Evolutionary conservation across 1,140 invertebrate genomes (phyloP).

Genomic region (Heliconius congener): DNA sequence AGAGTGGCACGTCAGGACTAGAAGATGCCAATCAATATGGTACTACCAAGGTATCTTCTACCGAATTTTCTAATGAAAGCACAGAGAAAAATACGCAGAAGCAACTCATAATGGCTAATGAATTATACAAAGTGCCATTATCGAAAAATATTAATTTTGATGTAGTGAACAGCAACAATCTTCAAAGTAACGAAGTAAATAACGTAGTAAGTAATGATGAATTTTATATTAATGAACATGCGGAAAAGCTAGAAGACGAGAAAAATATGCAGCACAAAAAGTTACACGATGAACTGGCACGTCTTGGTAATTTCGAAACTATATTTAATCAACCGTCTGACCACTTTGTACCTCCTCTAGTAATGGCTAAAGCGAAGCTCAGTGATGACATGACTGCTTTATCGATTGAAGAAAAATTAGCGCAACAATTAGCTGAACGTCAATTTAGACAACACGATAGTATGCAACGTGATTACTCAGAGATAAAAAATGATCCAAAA

Average conservation of each 20-base stretch:
- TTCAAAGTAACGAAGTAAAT: constrained; percentile 64
- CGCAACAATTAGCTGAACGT: constrained; percentile 67
- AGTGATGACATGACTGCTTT: constrained; percentile 78
- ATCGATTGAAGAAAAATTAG: constrained; percentile 77
- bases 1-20: constrained; percentile 56
- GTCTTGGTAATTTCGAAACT: constrained; percentile 68
- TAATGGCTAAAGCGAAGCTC: constrained; percentile 80
- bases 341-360: constrained; percentile 78
- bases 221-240: constrained; percentile 49
- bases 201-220: constrained; percentile 52
- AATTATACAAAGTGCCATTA: constrained; percentile 43
- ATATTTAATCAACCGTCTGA: constrained; percentile 79
- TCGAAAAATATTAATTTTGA: constrained; percentile 56
- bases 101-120: constrained; percentile 30
- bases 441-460: constrained; percentile 47
- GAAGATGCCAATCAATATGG: constrained; percentile 51
- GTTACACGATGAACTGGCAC: constrained; percentile 67
- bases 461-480: constrained; percentile 38
- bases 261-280: constrained; percentile 69
- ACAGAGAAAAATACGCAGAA: constrained; percentile 40
- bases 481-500: constrained; percentile 30
- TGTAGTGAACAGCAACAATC: constrained; percentile 54
- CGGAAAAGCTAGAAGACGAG: constrained; percentile 65
- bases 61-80: constrained; percentile 28
- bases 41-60: constrained; percentile 41